Base-by-base conservation (phyloP, 2,113 vertebrate species). In the Motacilla alba region DNA sequence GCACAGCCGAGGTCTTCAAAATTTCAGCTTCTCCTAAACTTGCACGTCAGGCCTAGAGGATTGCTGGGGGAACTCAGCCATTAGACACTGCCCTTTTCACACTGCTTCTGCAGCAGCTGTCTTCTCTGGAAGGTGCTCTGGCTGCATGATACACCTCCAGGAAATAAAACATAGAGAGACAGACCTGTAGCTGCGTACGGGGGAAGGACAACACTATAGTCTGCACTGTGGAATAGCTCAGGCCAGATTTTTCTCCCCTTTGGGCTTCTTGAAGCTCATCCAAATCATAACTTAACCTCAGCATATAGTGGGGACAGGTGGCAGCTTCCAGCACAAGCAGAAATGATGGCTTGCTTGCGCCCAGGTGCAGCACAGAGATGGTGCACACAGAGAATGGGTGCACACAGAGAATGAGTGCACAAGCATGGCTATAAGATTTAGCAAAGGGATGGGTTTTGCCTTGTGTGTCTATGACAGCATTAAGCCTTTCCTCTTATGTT, bases 301-400 rank as follows among this genome's bases (percentile, higher is more conserved):
- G 26, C 26, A n/a, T 23, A 15, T 12, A 47, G 14, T 22, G 19
- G 52, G 30, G 39, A 28, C 7, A 5, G 2, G 31, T 56, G 31
- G 16, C 12, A 87, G 31, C 24, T 69, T 52, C 49, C 37, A 81
- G 37, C 24, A 52, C 15, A 39, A 74, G 37, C 20, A 58, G 43
- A 81, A 66, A 27, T 2, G 1, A 17, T 37, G 43, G 15, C 11
- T 84, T 69, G 3, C 7, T 11, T n/a, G 46, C 1, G 1, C 39
- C 10, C 22, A 83, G n/a, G 33, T 52, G 6, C 46, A 62, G 31
- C 16, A n/a, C 26, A 70, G 56, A 66, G 22, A 17, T 13, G 31
- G 4, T 0, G 0, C 21, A 23, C 12, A 43, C 14, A 33, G 37
- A 63, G 8, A 21, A 62, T 13, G 20, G 6, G 4, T 0, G 0